Evolutionary conservation across 2,888 invertebrate genomes (phyloP), one percentile per base, ranked within the genome.

Genomic region (Nomada fabriciana): DNA sequence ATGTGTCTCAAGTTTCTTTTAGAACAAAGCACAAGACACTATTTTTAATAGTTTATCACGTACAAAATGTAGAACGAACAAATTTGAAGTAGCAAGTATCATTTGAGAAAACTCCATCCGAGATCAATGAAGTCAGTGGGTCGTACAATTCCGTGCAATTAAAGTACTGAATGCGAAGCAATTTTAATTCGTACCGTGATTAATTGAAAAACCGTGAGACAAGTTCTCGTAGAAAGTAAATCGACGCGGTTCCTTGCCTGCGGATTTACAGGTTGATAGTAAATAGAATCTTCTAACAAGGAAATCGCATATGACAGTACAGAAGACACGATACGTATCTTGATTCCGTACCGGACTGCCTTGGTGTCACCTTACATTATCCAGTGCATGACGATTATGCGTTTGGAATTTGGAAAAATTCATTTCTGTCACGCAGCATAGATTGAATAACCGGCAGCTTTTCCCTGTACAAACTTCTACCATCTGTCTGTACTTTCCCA

Each of bases 361-460:
- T 87, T 89, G 86, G 90, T 89, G 88, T 90, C 90, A 88, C 90
- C 87, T 91, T 90, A 85, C 89, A 78, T 88, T 89, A 90, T 90
- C 83, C 88, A 90, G 88, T 83, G 90, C 89, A 85, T 87, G 87
- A 90, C 89, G 86, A 89, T 89, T 89, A 86, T 87, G 85, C 75
- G 71, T 69, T 67, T 69, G 89, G 86, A 89, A 89, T 87, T 89
- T 87, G 55, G 78, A 85, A 87, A 90, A 88, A 86, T 87, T 67
- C 77, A 64, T 65, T 65, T 67, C 70, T 80, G 84, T 82, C 85
- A 78, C 82, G 60, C 83, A 74, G 70, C 53, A 23, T n/a, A 61
- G 25, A 72, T 77, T n/a, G 18, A 67, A 68, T 52, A 43, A 70
- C 67, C 47, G 43, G 57, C 68, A 67, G 67, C 42, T 36, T 70